Base-by-base conservation (phyloP, 2,113 vertebrate species). In the Verasper variegatus region DNA sequence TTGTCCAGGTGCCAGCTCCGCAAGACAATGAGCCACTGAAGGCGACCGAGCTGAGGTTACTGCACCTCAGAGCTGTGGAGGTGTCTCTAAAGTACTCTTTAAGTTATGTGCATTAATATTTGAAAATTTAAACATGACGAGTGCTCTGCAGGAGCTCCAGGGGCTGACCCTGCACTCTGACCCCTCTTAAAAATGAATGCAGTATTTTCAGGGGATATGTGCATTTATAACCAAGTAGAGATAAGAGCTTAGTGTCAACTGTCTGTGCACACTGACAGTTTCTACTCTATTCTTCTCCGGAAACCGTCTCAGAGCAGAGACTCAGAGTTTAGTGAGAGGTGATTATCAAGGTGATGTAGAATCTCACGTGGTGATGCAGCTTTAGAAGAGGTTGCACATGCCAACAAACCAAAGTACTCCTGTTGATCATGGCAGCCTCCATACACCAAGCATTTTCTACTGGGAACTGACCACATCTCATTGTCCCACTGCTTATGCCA, bases 91-190 rank as follows among this genome's bases (percentile, higher is more conserved):
- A 51, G 62, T 27, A 71, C 65, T 57, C 37, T 72, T 54, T 35
- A 15, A 76, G 18, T 56, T 66, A 81, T 71, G 59, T 67, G 47
- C 74, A 78, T 82, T 37, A n/a, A 76, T 70, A 68, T 79, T 45
- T 61, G 13, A 78, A 76, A 24, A 35, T 49, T 68, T 26, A 6
- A 31, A 64, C 77, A 77, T 52, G 45, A 74, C 62, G n/a, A 71
- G 14, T 7, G 13, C 17, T 14, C 3, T 55, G 49, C 21, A 37
- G 8, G 27, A 40, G 49, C 64, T 40, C 8, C 21, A 35, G 73
- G 11, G 13, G 23, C 31, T 45, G 54, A 75, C 58, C 58, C 26
- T 54, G 26, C 1, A 0, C 60, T 62, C 23, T 37, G 14, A 83
- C 55, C 31, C 31, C 3, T 67, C 18, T 24, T 58, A 27, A 78